Evolutionary conservation across 2,797 vertebrate genomes (phyloP), one percentile per base, ranked within the genome.

Genomic region (Pipistrellus nathusii): DNA sequence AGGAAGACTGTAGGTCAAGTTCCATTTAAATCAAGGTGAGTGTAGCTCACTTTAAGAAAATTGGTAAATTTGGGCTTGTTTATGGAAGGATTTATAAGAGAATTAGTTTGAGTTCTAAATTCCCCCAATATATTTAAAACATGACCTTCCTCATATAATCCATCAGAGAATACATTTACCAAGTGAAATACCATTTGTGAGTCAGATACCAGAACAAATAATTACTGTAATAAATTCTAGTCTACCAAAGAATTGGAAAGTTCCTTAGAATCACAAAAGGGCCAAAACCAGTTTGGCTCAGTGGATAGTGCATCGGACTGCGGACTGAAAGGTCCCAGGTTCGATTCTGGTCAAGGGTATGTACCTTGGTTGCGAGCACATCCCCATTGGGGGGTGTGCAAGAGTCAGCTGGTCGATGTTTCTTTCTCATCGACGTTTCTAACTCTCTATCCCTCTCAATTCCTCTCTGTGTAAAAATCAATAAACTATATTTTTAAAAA

Each of bases 81-180:
- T 94, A 73, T 59, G 41, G 59, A 83, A 84, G 64, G 27, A 87
- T 64, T 62, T 73, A 86, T 8, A 71, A 75, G 55, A 76, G 23
- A 90, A 69, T 78, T 91, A 51, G 30, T 55, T 76, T 27, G 68
- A 85, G 14, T 84, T 87, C 51, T 72, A 85, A 88, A 88, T 71
- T 59, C 71, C 69, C 75, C 62, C 82, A 82, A 73, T 77, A 84
- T 35, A 85, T 81, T 93, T 90, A 85, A 88, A 94, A 73, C 57
- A n/a, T 73, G 68, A 25, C 27, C 17, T 18, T 73, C 44, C 38
- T 85, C 75, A 53, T 25, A 23, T 20, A 90, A 76, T 35, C 46
- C 38, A n/a, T 59, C 80, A 91, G 85, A 94, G 83, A 91, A 93
- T 44, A 46, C 32, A 91, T 48, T 89, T 83, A 62, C 46, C 10